Evolutionary conservation across 2,888 invertebrate genomes (phyloP).

Genomic region (Tromatobia lineatoria): DNA sequence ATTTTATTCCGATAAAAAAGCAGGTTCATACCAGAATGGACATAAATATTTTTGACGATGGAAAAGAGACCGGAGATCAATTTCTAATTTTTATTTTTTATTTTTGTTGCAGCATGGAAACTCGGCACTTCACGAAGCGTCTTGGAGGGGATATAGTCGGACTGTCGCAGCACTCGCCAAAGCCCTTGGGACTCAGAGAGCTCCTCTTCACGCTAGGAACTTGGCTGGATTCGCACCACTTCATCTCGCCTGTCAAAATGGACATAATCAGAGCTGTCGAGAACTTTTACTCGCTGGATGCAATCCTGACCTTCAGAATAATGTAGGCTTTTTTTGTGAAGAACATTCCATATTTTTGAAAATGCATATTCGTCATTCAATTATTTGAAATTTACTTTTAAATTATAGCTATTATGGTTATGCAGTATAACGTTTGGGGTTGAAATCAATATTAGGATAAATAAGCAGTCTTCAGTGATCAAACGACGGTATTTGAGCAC

Average conservation of each 20-base stretch:
- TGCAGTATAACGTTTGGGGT: too few relatives aligned
- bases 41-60: too few relatives aligned
- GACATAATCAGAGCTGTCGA: slow-evolving; percentile 97
- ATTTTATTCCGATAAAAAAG: too few relatives aligned
- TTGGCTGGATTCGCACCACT: slow-evolving; percentile 97
- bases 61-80: too few relatives aligned
- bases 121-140: slow-evolving; percentile 96
- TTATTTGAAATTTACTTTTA: neutral
- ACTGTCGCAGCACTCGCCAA: slow-evolving; percentile 92
- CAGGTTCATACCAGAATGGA: too few relatives aligned
- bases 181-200: slow-evolving; percentile 88
- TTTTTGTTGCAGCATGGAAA: slow-evolving; percentile 93
- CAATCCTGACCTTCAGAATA: slow-evolving; percentile 95
- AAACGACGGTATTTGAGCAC: too few relatives aligned
- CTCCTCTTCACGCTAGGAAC: slow-evolving; percentile 89
- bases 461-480: too few relatives aligned
- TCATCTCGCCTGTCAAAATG: slow-evolving; percentile 98
- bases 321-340: slow-evolving; percentile 87
- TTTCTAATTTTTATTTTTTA: slow-evolving; percentile 12
- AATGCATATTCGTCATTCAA: neutral
- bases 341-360: neutral
- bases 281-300: slow-evolving; percentile 95
- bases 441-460: too few relatives aligned
- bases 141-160: slow-evolving; percentile 97
- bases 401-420: neutral